These are phyloP conservation scores for Bacillus rossius DNA, from an alignment of 1,140 invertebrate species.

Conservation along the genomic window DNA sequence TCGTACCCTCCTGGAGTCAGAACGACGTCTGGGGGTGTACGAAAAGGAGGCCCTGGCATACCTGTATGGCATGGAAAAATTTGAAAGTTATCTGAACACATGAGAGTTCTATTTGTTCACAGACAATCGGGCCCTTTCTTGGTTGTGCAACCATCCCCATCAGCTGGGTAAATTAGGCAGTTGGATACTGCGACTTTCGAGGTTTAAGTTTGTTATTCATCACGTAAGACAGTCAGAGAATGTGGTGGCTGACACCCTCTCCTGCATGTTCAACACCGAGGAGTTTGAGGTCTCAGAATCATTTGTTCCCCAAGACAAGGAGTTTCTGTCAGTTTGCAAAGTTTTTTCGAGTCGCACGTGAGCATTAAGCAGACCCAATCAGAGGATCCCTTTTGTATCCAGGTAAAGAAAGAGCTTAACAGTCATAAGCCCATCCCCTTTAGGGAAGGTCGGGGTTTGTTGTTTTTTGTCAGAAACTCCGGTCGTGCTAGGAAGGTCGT, in stretches of 20 bases:
- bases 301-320: no score
- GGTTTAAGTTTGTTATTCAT: not conserved
- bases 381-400: not conserved
- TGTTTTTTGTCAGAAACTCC: not conserved
- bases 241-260: no score
- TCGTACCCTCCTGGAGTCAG: no score
- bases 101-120: not conserved
- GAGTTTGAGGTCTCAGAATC: not conserved
- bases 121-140: not conserved
- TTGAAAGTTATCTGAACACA: no score
- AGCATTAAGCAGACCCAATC: not conserved
- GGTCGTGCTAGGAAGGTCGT: not conserved
- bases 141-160: not conserved
- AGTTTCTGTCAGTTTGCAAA: not conserved
- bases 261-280: not conserved
- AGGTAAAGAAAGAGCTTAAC: no score
- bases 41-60: no score
- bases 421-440: not conserved
- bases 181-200: not conserved
- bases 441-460: not conserved
- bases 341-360: not conserved
- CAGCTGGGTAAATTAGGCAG: not conserved
- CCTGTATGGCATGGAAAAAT: no score
- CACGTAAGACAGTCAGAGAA: not conserved
- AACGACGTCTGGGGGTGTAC: no score